Percentiles rank a stretch among this genome's conserved stretches.
Conservation (phyloP, 2,797 vertebrate genomes). For the Philypnodon macrostomus region DNA sequence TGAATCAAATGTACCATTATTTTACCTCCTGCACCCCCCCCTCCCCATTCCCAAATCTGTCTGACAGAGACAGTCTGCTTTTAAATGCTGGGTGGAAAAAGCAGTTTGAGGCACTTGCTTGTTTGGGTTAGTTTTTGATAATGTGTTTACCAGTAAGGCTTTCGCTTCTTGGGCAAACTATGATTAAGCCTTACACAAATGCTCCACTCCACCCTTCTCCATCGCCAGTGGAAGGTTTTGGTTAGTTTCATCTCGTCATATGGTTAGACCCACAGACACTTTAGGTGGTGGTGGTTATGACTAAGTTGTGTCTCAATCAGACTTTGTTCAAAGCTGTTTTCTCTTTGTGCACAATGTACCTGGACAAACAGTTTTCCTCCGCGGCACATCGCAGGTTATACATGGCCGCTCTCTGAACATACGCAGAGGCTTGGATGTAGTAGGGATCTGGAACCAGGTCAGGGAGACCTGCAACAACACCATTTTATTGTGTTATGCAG, state of each 20-base stretch:
- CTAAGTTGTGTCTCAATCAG: conserved; percentile 32
- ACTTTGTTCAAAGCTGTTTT: conserved; percentile 7
- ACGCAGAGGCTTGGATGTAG: conserved; percentile 93
- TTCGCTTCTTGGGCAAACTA: conserved; percentile 59
- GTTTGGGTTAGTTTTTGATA: conserved; percentile 63
- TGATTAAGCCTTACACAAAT: conserved; percentile 63
- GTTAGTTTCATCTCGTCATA: conserved; percentile 52
- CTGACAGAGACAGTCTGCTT: conserved; percentile 29
- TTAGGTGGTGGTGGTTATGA: conserved; percentile 47
- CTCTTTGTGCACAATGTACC: conserved; percentile 70
- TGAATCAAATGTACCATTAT: conserved; percentile 20
- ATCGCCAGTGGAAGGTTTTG: conserved; percentile 42
- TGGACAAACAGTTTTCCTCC: conserved; percentile 96
- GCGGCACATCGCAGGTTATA: conserved; percentile 95
- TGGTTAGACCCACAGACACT: conserved; percentile 41
- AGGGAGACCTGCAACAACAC: conserved; percentile 83
- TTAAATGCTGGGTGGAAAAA: conserved; percentile 60
- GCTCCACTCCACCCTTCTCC: conserved; percentile 34
- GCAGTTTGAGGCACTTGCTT: conserved; percentile 32
- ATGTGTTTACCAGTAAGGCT: conserved; percentile 71
- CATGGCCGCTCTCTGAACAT: conserved; percentile 92
- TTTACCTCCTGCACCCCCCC: conserved; percentile 38
- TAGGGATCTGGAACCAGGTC: conserved; percentile 95
- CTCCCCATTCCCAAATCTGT: conserved; percentile 13
- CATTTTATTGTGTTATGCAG: neutral